Conservation (phyloP, 2,888 invertebrate species). For the Cryptosula pallasiana region DNA sequence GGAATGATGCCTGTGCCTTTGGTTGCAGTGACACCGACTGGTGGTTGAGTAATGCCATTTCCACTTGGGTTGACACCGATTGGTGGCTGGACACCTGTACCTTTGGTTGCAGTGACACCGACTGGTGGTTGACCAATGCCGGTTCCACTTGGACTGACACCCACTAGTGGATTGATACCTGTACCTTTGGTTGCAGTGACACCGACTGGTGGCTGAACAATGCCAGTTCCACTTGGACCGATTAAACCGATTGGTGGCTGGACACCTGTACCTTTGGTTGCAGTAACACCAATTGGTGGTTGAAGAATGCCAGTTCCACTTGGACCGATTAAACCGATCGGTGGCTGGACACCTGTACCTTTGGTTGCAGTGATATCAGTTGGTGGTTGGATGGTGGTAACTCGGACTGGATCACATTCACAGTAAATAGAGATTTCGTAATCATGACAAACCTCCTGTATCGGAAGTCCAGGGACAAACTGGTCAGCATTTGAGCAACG, state of each 20-base stretch:
- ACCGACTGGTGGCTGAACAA: neutral
- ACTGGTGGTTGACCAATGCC: too few species aligned
- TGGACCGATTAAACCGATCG: neutral
- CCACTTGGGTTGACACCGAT: neutral
- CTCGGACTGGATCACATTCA: neutral
- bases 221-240: neutral
- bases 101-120: neutral
- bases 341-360: neutral
- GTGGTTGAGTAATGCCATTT: neutral
- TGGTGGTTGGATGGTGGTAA: neutral
- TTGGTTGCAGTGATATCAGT: neutral
- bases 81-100: neutral
- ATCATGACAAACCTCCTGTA: slow-evolving; percentile 41
- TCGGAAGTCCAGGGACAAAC: neutral
- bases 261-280: neutral
- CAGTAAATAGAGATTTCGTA: slow-evolving; percentile 32
- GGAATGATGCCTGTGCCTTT: neutral
- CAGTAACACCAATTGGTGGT: neutral
- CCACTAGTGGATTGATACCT: too few species aligned
- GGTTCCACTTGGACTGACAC: too few species aligned
- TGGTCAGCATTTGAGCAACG: slow-evolving; percentile 35
- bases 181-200: neutral
- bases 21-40: neutral
- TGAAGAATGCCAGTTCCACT: neutral
- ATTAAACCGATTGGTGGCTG: neutral